These are phyloP conservation scores for Bombus difficillimus DNA, from an alignment of 1,140 invertebrate species.

Conservation along the genomic window DNA sequence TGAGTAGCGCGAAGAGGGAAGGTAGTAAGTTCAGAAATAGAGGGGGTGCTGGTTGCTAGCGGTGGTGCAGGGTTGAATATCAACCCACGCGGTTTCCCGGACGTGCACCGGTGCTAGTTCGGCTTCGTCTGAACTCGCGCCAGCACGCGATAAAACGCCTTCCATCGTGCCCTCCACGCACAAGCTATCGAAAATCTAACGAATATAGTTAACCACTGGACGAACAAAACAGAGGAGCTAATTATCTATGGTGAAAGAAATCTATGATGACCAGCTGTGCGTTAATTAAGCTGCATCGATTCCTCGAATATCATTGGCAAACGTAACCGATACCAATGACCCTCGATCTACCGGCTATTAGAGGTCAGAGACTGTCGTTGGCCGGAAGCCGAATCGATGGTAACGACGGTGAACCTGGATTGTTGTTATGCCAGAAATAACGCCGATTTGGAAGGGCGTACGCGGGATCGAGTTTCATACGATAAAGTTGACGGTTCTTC, in stretches of 20 bases:
- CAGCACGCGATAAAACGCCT: slow-evolving; percentile 45
- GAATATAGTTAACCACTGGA: too few species aligned
- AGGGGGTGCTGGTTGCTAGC: slow-evolving; percentile 45
- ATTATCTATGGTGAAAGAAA: background rate
- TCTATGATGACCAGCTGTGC: slow-evolving; percentile 30
- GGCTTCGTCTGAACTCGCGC: slow-evolving; percentile 60
- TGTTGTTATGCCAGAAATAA: background rate
- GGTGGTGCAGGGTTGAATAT: slow-evolving; percentile 67
- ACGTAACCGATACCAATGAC: slow-evolving; percentile 64
- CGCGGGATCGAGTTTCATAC: too few species aligned
- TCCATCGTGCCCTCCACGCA: background rate
- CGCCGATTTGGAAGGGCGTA: background rate
- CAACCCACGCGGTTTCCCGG: slow-evolving; percentile 72
- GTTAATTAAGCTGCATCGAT: slow-evolving; percentile 59
- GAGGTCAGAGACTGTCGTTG: slow-evolving; percentile 59
- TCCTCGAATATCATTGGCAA: slow-evolving; percentile 40
- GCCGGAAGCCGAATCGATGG: slow-evolving; percentile 46
- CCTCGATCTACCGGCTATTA: slow-evolving; percentile 60
- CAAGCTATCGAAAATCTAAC: background rate
- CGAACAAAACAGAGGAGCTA: background rate
- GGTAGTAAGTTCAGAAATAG: slow-evolving; percentile 14
- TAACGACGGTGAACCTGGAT: slow-evolving; percentile 34
- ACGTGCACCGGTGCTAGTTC: slow-evolving; percentile 69
- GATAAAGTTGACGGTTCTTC: too few species aligned
- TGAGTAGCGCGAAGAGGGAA: background rate